Conservation (phyloP, 2,113 vertebrate genomes). For the Pachyramphus minor region DNA sequence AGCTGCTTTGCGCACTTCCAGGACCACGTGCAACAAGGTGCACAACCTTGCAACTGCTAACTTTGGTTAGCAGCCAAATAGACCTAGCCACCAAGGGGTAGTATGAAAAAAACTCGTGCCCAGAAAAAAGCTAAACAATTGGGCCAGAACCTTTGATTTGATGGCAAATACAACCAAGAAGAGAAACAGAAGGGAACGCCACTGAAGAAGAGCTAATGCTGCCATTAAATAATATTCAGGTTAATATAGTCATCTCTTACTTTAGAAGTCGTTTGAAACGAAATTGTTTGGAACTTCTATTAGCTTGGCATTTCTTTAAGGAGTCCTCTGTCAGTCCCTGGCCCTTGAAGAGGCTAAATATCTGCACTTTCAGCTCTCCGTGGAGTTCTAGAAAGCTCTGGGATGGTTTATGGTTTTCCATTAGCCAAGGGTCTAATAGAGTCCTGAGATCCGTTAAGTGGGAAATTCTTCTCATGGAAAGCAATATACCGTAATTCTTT, state of each 20-base stretch:
- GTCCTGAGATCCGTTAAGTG: slow-evolving; percentile 73
- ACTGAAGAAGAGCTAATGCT: slow-evolving; percentile 21
- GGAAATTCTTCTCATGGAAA: slow-evolving; percentile 72
- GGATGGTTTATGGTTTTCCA: slow-evolving; percentile 75
- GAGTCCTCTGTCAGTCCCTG: slow-evolving; percentile 64
- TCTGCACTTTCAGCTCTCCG: slow-evolving; percentile 66
- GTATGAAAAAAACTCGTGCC: neutral
- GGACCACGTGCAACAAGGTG: neutral
- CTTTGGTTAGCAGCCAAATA: neutral
- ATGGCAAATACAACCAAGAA: neutral
- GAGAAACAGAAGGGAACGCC: neutral
- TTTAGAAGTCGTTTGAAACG: slow-evolving; percentile 20
- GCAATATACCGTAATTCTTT: slow-evolving; percentile 72
- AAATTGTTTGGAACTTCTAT: slow-evolving; percentile 61
- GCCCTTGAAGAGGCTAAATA: slow-evolving; percentile 67
- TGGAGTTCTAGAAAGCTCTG: slow-evolving; percentile 70
- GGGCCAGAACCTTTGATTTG: neutral
- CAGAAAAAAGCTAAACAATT: neutral
- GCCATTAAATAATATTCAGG: slow-evolving; percentile 49
- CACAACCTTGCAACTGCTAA: neutral
- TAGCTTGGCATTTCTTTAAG: slow-evolving; percentile 66
- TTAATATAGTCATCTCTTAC: slow-evolving; percentile 45
- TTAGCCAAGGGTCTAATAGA: slow-evolving; percentile 73
- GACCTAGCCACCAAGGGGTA: neutral
- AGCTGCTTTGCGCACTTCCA: neutral